These are phyloP conservation scores for Fragum fragum DNA, from an alignment of 2,888 invertebrate genomes.

Conservation along the genomic window DNA sequence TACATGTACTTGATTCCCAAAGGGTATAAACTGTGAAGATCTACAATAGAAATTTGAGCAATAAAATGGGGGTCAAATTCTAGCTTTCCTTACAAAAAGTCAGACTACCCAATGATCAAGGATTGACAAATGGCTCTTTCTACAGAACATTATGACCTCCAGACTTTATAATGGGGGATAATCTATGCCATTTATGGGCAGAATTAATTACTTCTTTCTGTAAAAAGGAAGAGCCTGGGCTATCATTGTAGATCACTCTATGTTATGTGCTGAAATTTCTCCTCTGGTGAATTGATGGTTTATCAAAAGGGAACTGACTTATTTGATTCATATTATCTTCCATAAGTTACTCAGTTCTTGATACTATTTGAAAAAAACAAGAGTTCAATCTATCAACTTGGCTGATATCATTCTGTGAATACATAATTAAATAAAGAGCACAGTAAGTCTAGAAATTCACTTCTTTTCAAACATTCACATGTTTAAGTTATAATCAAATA, in stretches of 20 bases:
- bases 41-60: neutral
- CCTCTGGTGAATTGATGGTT: neutral
- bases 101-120: neutral
- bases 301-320: neutral
- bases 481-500: too few species aligned
- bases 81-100: neutral
- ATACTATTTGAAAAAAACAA: too few species aligned
- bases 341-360: too few species aligned
- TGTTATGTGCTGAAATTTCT: neutral
- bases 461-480: too few species aligned
- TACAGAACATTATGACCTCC: neutral
- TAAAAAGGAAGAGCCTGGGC: neutral
- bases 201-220: slow-evolving; percentile 3
- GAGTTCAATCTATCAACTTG: too few species aligned
- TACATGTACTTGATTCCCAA: too few species aligned
- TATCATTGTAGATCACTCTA: neutral
- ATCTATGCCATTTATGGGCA: neutral
- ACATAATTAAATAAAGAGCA: too few species aligned
- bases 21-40: too few species aligned
- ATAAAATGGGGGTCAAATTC: slow-evolving; percentile 3
- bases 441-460: too few species aligned
- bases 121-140: neutral
- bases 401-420: too few species aligned
- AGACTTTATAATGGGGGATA: neutral
- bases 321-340: too few species aligned